Percentiles rank a stretch among this genome's conserved stretches.
phyloP scores from a whole-genome alignment of 2,797 vertebrate genomes.

The Ptychobarbus kaznakovi region DNA sequence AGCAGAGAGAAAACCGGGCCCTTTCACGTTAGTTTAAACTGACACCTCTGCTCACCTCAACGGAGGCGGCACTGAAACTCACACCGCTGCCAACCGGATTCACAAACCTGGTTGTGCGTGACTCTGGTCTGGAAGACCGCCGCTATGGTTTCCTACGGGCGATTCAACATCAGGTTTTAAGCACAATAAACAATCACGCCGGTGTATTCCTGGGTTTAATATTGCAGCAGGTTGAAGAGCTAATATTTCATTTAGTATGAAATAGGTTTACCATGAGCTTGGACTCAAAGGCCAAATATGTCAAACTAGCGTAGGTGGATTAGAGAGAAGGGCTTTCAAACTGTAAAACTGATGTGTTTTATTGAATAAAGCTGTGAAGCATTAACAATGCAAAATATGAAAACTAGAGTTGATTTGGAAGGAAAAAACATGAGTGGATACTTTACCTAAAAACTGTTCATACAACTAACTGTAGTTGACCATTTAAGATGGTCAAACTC shows the following conservation, averaged over 20 bases:
- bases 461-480: not conserved
- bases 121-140: slow-evolving; percentile 44
- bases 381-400: not conserved
- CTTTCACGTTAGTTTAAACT: slow-evolving; percentile 88
- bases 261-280: slow-evolving; percentile 28
- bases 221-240: slow-evolving; percentile 34
- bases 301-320: slow-evolving; percentile 26
- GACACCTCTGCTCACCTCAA: slow-evolving; percentile 83
- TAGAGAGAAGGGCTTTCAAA: not conserved
- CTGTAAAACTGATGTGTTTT: not conserved
- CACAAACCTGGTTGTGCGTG: slow-evolving; percentile 44
- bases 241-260: slow-evolving; percentile 14
- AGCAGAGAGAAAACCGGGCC: slow-evolving; percentile 64
- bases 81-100: slow-evolving; percentile 61
- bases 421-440: not conserved
- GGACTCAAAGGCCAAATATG: not conserved
- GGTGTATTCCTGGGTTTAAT: not conserved
- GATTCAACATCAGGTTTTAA: slow-evolving; percentile 28
- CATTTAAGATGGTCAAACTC: not conserved
- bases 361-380: slow-evolving; percentile 16
- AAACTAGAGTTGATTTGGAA: not conserved
- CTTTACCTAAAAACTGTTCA: not conserved
- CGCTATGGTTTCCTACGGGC: slow-evolving; percentile 23
- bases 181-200: slow-evolving; percentile 32
- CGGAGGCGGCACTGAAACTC: slow-evolving; percentile 75